phyloP scores from a whole-genome alignment of 2,113 vertebrate genomes.

The Procapra przewalskii region DNA sequence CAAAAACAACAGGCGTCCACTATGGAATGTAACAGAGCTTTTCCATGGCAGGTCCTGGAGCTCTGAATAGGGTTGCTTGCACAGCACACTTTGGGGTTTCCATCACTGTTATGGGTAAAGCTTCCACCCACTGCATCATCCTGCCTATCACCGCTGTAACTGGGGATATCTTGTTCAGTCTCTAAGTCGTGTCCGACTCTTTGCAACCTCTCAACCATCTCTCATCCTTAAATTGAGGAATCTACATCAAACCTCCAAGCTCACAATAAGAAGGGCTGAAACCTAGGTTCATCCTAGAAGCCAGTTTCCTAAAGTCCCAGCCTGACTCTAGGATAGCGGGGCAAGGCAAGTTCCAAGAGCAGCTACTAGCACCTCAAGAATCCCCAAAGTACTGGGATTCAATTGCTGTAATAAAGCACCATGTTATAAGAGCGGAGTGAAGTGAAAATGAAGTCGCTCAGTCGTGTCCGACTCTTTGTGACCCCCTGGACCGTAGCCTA shows the following conservation, averaged over 20 bases:
- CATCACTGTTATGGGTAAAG: not conserved
- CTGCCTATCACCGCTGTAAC: not conserved
- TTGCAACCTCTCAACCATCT: not conserved
- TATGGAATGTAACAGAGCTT: not conserved
- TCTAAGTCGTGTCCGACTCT: rapidly evolving
- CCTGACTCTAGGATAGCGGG: not conserved
- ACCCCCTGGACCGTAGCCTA: too few species aligned
- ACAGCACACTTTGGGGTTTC: not conserved
- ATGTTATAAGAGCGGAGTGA: not conserved
- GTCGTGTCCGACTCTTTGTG: too few species aligned
- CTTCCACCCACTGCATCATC: not conserved
- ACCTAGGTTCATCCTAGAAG: not conserved
- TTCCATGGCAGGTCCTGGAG: not conserved
- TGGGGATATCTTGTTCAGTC: not conserved
- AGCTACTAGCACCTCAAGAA: not conserved
- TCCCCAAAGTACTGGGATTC: not conserved
- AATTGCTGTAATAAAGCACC: not conserved
- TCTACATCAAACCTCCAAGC: not conserved
- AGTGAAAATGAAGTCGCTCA: too few species aligned
- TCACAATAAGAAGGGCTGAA: not conserved
- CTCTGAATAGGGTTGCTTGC: not conserved
- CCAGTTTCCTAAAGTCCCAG: not conserved
- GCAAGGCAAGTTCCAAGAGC: not conserved
- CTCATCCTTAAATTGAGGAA: not conserved
- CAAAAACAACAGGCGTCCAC: not conserved